These are phyloP conservation scores for Turnix velox DNA, from an alignment of 2,113 vertebrate species.

Conservation along the genomic window DNA sequence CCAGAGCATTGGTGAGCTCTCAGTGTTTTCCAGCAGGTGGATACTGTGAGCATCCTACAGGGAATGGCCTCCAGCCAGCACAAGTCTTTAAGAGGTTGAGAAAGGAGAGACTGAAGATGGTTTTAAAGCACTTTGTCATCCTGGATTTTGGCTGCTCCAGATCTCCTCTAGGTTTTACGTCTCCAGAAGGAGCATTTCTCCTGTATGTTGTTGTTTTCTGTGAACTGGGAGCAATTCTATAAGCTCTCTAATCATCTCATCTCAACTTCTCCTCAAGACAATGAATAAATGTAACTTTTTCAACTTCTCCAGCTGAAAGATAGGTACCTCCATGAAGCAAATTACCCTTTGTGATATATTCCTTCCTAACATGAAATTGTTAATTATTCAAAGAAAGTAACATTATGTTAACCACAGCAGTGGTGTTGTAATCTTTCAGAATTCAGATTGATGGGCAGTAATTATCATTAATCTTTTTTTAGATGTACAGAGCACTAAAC, in stretches of 20 bases:
- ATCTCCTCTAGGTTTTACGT: neutral
- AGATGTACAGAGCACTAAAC: slow-evolving; percentile 83
- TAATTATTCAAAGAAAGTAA: neutral
- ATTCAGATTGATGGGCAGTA: neutral
- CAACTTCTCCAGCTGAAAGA: neutral
- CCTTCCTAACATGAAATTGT: neutral
- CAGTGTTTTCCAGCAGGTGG: too few species aligned
- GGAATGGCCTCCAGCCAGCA: too few species aligned
- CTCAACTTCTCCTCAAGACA: neutral
- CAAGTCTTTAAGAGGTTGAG: neutral
- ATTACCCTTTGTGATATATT: neutral
- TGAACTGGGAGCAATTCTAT: neutral
- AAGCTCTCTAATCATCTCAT: neutral
- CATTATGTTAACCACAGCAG: neutral
- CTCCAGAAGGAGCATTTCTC: neutral
- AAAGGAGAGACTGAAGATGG: neutral
- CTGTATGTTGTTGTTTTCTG: neutral
- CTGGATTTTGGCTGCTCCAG: neutral
- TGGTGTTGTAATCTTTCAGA: neutral
- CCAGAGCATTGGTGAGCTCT: too few species aligned
- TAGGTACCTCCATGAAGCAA: neutral
- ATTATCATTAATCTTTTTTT: neutral
- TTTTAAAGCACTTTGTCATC: neutral
- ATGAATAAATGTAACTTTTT: neutral
- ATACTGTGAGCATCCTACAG: too few species aligned